phyloP scores from a whole-genome alignment of 35 echinoderm and acorn worm genomes.

The Acanthaster planci region DNA sequence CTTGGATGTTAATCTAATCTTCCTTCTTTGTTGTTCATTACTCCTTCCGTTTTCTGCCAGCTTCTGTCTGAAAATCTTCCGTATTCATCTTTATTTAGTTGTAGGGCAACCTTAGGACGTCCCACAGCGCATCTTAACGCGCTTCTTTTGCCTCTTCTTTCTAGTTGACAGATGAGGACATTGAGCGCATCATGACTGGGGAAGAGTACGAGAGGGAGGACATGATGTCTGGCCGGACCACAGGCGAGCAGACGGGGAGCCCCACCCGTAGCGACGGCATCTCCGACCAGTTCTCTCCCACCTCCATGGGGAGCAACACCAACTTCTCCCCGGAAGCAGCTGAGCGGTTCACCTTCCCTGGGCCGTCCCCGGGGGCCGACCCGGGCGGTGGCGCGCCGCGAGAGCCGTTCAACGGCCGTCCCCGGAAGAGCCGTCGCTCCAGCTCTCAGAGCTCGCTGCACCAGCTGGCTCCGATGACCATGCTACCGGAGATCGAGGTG shows the following conservation, averaged over 20 bases:
- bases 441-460: background rate
- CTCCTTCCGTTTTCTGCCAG: too few relatives aligned
- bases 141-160: background rate
- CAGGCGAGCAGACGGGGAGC: constrained; percentile 32
- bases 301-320: constrained; percentile 55
- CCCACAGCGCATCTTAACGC: too few relatives aligned
- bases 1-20: too few relatives aligned
- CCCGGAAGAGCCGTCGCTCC: constrained; percentile 8
- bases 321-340: constrained; percentile 31
- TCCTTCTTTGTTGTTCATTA: too few relatives aligned
- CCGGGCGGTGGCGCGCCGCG: background rate
- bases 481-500: constrained; percentile 86
- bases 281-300: constrained; percentile 81
- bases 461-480: constrained; percentile 43
- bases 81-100: too few relatives aligned
- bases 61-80: too few relatives aligned
- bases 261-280: constrained; percentile 86
- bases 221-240: constrained; percentile 15
- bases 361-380: background rate
- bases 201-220: constrained; percentile 79
- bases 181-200: constrained; percentile 94
- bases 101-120: too few relatives aligned
- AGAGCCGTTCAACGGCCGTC: background rate
- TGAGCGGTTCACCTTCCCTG: constrained; percentile 24
- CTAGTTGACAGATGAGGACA: constrained; percentile 83